A percentile compares a stretch with the other conserved stretches of the same genome.
phyloP scores from a whole-genome alignment of 2,797 vertebrate genomes.

The Dryobates pubescens region DNA sequence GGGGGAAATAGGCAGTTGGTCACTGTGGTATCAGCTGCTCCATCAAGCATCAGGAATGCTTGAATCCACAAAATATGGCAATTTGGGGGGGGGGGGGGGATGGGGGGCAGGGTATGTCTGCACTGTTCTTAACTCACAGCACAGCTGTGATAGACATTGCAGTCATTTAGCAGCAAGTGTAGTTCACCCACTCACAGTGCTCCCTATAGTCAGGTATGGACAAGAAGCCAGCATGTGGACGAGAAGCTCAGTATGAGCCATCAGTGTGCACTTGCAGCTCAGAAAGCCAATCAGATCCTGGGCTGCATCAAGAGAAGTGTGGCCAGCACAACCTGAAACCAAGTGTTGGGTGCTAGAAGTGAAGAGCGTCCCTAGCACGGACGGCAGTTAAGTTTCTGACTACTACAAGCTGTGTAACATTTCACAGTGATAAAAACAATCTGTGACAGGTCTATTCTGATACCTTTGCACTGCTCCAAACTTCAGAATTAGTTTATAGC shows the following conservation, averaged over 20 bases:
- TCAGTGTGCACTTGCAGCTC: no score
- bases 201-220: not conserved
- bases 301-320: no score
- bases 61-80: not conserved
- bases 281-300: no score
- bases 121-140: not conserved
- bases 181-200: not conserved
- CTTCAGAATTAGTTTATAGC: not conserved
- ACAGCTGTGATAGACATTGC: not conserved
- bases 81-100: no score
- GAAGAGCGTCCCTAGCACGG: not conserved
- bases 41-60: not conserved
- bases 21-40: not conserved
- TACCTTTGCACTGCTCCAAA: not conserved
- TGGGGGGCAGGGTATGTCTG: not conserved
- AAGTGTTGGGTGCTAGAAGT: fast-evolving
- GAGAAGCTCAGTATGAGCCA: no score
- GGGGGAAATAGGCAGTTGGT: not conserved
- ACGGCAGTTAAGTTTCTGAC: not conserved
- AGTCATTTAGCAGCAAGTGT: not conserved
- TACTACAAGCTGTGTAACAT: not conserved
- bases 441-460: not conserved
- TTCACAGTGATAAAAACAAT: not conserved
- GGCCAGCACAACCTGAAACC: not conserved
- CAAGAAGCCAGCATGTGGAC: no score